Evolutionary conservation across 2,888 invertebrate genomes (phyloP), one percentile per base, ranked within the genome.

Genomic region (Nephrocerus scutellatus): DNA sequence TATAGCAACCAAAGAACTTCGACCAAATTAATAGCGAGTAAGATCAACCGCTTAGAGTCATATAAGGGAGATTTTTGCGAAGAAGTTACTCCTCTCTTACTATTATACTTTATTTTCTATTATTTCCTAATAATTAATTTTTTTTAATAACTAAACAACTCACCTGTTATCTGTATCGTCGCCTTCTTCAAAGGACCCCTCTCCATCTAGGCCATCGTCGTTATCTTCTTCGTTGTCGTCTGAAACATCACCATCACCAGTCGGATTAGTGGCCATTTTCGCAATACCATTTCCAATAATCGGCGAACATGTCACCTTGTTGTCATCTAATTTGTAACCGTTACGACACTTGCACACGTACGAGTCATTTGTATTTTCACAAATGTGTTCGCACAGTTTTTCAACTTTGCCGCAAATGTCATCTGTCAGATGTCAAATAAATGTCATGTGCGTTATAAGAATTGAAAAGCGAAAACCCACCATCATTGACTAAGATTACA

Each of bases 331-430:
- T 3, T 57, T 55, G 48, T 62, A 74, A 1, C 74, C 74, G 2
- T 61, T 49, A n/a, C 63, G 55, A 45, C 75, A 75, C 37, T 64
- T 64, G 47, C 75, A 75, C 10, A 60, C 53, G 49, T 72, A 74
- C 0, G 77, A 76, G n/a, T 74, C 74, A 2, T 68, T 70, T 0
- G 73, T 71, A 42, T 76, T 74, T 35, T 74, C 67, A 52, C 79
- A 79, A 16, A 72, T 64, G 15, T 78, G 77, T 2, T 71, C 72
- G 52, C 78, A 78, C 1, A 74, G 61, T 43, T 72, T 70, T 1
- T 52, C 50, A 16, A 55, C 50, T 39, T 68, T 59, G 24, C 73
- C 72, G 55, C 80, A 79, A 31, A 79, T 68, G 51, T 76, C 75
- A 52, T 72, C 73, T 53, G n/a, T n/a, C n/a, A n/a, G n/a, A n/a